Evolutionary conservation across 2,888 invertebrate species (phyloP).

Genomic region (Spisula subtruncata): DNA sequence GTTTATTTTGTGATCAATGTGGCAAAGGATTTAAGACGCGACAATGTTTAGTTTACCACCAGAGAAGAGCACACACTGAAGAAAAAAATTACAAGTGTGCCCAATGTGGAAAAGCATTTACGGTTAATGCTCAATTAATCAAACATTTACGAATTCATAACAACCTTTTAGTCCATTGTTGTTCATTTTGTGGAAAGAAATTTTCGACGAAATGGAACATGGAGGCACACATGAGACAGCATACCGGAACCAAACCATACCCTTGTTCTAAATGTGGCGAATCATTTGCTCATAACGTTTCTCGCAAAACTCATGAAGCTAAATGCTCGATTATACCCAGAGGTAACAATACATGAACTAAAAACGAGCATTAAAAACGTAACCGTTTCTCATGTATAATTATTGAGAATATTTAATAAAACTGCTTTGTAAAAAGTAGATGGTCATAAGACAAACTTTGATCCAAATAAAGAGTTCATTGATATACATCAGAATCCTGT

Average conservation of each 20-base stretch:
- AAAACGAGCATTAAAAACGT: too few relatives aligned
- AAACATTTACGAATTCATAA: background rate
- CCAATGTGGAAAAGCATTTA: background rate
- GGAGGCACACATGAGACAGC: slow-evolving; percentile 2
- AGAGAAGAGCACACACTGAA: background rate
- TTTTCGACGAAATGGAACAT: background rate
- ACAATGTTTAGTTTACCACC: background rate
- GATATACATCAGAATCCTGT: too few relatives aligned
- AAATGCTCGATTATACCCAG: background rate
- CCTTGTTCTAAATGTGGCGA: background rate
- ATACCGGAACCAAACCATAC: slow-evolving; percentile 9
- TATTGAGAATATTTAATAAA: too few relatives aligned
- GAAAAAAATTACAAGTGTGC: background rate
- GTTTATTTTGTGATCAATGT: background rate
- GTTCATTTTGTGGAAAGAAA: background rate
- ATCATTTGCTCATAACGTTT: slow-evolving; percentile 26
- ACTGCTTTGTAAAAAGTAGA: too few relatives aligned
- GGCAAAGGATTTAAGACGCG: background rate
- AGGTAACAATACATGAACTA: too few relatives aligned
- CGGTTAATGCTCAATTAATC: background rate
- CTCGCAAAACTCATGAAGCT: background rate
- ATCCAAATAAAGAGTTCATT: too few relatives aligned
- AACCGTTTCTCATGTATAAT: too few relatives aligned
- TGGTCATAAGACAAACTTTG: too few relatives aligned
- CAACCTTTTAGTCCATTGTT: background rate